Base-by-base conservation (phyloP, 23 tunicate genomes). In the Oikopleura dioica region DNA sequence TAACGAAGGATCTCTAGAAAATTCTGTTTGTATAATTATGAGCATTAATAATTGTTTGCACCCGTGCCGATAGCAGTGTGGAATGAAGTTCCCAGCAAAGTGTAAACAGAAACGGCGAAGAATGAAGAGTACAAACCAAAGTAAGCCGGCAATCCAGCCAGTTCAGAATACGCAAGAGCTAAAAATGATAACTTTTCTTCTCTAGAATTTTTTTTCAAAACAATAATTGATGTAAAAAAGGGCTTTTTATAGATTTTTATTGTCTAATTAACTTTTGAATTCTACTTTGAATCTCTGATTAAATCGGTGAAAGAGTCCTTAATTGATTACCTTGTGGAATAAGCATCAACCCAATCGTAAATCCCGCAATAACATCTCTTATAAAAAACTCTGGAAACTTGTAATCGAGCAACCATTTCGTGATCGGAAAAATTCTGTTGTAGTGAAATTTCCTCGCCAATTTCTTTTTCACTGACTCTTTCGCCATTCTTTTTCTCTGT, bases 1-100 rank as follows among this genome's bases (percentile, higher is more conserved):
- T n/a, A n/a, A n/a, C n/a, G n/a, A n/a, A n/a, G n/a, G n/a, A n/a
- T n/a, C n/a, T n/a, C n/a, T n/a, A n/a, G n/a, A n/a, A n/a, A n/a
- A n/a, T n/a, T n/a, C n/a, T n/a, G n/a, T n/a, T n/a, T n/a, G n/a
- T n/a, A n/a, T n/a, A n/a, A n/a, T n/a, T n/a, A n/a, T n/a, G n/a
- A n/a, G n/a, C n/a, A n/a, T n/a, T n/a, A n/a, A n/a, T n/a, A n/a
- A n/a, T n/a, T n/a, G n/a, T n/a, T n/a, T n/a, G n/a, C n/a, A n/a
- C n/a, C n/a, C n/a, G 89, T 89, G 0, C 97, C 97, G 0, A 91
- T 84, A 0, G 97, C 85, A 16, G 85, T 91, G 58, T 91, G 97
- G 0, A 84, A 81, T 1, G 97, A 91, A 1, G 97, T 91, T 1
- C 97, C 97, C 92, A 91, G 85, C 75, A 91, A 37, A 1, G 87